Evolutionary conservation across 1,140 invertebrate species (phyloP), one percentile per base, ranked within the genome.

Genomic region (Macrocentrus cingulum): DNA sequence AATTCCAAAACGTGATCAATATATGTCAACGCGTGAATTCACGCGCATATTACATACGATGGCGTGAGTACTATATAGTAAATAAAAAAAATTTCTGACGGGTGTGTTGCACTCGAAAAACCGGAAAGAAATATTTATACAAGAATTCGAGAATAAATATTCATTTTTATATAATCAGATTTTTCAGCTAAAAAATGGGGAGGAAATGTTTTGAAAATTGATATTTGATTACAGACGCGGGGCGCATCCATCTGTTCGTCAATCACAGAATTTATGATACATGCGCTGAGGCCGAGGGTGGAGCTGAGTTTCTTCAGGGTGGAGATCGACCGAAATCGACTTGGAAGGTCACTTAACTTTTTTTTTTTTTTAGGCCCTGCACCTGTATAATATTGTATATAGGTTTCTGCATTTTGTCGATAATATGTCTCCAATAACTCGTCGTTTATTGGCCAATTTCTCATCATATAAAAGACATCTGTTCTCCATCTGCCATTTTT

Each of bases 11-110:
- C 50, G 41, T 52, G 50, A 52, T 52, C 50, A 29, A 4, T 34
- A 52, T 52, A 19, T 41, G 50, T 52, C 50, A 37, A 32, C 50
- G 39, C 19, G 50, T n/a, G n/a, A n/a, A n/a, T n/a, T n/a, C n/a
- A n/a, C n/a, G n/a, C n/a, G n/a, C n/a, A n/a, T n/a, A n/a, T n/a
- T n/a, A n/a, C n/a, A n/a, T n/a, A n/a, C n/a, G n/a, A n/a, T n/a
- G n/a, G n/a, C n/a, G n/a, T n/a, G n/a, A n/a, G n/a, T n/a, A n/a
- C n/a, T n/a, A n/a, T n/a, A n/a, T n/a, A n/a, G n/a, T n/a, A n/a
- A n/a, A n/a, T n/a, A n/a, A n/a, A n/a, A n/a, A n/a, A n/a, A n/a
- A n/a, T n/a, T n/a, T n/a, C n/a, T n/a, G n/a, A n/a, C n/a, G n/a
- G 25, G 25, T 29, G 25, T 9, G 4, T 29, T 29, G 4, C 25